Evolutionary conservation across 2,888 invertebrate genomes (phyloP), one percentile per base, ranked within the genome.

Genomic region (Melieria omissa): DNA sequence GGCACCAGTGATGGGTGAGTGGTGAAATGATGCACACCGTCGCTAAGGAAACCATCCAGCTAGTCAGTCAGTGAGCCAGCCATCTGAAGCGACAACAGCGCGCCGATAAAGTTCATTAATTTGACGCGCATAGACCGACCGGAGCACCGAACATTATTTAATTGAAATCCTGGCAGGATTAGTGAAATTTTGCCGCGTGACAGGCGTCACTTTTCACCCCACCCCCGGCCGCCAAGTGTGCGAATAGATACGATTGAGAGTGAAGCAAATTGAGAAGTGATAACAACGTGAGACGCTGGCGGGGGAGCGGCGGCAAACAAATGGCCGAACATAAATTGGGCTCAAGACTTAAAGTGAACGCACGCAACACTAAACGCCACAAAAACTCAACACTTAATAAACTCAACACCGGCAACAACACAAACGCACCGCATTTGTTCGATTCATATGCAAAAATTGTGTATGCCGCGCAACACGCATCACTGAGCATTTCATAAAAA

Each of bases 161-260:
- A 77, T 77, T 77, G 75, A 76, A 77, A 76, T 75, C 75, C 75
- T 52, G 69, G 61, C 66, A 71, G 75, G 73, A 74, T 73, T 69
- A 75, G 65, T 57, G 66, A 68, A 62, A 71, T 69, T 12, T 29
- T 29, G 29, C 29, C 29, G 29, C 29, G 29, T 29, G 29, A 29
- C 29, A 29, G 29, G 29, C 29, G 29, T 29, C 29, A 29, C 29
- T 29, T 29, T 29, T 29, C 29, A 29, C 29, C 29, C 29, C 29
- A 29, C 29, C 29, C 29, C 29, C 29, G 29, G 29, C 29, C 29
- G 2, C 29, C 29, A 29, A 29, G 12, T 6, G 7, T 10, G 12
- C 10, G 42, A 65, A 54, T 41, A 16, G 45, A 54, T 44, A 52
- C 16, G 42, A 16, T 46, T 65, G 55, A 55, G 29, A 57, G n/a